Conservation (phyloP, 2,113 vertebrate genomes). For the Sinosuthora webbiana region DNA sequence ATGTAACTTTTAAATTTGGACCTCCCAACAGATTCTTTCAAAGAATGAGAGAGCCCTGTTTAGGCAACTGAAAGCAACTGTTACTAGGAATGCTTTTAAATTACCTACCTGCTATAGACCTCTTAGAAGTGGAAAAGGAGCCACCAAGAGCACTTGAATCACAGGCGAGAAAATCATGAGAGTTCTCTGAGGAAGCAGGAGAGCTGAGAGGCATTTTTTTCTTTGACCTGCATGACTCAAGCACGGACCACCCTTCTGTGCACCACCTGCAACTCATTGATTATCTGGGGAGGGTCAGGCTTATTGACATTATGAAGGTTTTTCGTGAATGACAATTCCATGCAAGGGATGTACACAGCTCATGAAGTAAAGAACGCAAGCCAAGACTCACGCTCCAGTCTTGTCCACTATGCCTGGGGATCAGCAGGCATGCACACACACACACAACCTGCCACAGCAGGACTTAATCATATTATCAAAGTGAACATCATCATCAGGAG, state of each 20-base stretch:
- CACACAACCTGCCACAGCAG: accelerated
- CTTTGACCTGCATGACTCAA: background rate
- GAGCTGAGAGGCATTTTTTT: background rate
- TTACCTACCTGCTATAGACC: background rate
- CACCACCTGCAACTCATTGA: background rate
- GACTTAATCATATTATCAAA: background rate
- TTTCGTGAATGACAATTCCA: background rate
- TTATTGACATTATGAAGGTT: background rate
- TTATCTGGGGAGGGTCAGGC: background rate
- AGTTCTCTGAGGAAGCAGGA: background rate
- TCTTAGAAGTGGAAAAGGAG: background rate
- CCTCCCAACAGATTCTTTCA: background rate
- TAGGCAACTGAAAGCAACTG: background rate
- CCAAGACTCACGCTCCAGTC: background rate
- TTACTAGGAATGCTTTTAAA: background rate
- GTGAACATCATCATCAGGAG: background rate
- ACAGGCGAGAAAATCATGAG: background rate
- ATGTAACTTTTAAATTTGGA: background rate
- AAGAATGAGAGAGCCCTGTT: background rate
- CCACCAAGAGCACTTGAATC: background rate
- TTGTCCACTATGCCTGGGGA: background rate
- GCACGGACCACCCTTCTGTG: accelerated
- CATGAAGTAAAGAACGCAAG: background rate
- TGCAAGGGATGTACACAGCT: background rate
- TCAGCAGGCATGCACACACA: accelerated